Evolutionary conservation across 2,797 vertebrate genomes (phyloP).

Genomic region (Acrocephalus scirpaceus): DNA sequence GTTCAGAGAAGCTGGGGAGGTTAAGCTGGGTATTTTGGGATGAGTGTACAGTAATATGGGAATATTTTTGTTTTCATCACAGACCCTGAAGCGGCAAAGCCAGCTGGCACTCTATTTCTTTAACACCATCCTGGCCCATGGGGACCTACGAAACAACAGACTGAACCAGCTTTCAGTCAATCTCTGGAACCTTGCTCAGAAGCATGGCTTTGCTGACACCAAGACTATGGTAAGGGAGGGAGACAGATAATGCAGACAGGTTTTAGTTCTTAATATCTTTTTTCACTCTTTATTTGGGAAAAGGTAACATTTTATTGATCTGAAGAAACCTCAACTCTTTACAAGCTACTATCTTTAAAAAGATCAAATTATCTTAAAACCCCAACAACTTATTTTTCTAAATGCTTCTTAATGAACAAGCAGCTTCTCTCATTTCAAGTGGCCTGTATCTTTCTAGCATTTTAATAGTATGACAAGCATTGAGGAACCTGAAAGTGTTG

Average conservation of each 20-base stretch:
- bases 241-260: background rate
- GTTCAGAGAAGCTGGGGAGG: background rate
- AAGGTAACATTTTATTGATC: background rate
- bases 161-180: constrained; percentile 93
- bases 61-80: background rate
- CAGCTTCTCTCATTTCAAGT: background rate
- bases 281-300: background rate
- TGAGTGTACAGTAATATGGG: background rate
- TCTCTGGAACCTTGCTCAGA: constrained; percentile 96
- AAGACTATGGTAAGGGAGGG: constrained; percentile 86
- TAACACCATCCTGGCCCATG: constrained; percentile 87
- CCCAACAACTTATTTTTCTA: background rate
- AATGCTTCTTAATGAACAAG: background rate
- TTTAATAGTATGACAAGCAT: background rate
- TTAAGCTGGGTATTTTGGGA: background rate
- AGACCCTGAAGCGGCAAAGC: constrained; percentile 87
- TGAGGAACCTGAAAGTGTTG: background rate
- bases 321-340: background rate
- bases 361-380: background rate
- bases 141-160: constrained; percentile 93
- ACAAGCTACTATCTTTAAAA: background rate
- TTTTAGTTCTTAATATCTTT: background rate
- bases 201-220: constrained; percentile 90
- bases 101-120: constrained; percentile 89
- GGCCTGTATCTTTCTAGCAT: background rate